Evolutionary conservation across 2,888 invertebrate genomes (phyloP).

Genomic region (Rapana venosa): DNA sequence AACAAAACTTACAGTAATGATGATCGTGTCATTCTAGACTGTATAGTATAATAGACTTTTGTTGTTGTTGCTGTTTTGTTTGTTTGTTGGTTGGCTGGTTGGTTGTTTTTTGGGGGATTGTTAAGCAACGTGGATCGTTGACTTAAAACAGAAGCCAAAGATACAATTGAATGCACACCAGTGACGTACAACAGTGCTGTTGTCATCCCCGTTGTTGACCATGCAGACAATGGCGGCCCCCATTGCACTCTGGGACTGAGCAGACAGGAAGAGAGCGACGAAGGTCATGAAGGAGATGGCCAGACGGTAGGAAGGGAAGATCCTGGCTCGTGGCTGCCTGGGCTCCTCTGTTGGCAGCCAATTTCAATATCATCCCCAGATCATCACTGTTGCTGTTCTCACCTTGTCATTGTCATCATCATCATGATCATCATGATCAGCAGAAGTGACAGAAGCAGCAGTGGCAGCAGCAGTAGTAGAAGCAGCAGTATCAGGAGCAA

Average conservation of each 20-base stretch:
- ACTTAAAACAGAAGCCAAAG: too few relatives aligned
- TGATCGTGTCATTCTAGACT: too few relatives aligned
- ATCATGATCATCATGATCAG: background rate
- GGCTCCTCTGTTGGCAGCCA: too few relatives aligned
- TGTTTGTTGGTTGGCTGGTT: too few relatives aligned
- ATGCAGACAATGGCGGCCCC: conserved; percentile 28
- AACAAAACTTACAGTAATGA: too few relatives aligned
- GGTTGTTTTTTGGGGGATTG: too few relatives aligned
- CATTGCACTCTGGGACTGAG: background rate
- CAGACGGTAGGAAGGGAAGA: conserved; percentile 26
- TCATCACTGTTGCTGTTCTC: background rate
- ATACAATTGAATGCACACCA: too few relatives aligned
- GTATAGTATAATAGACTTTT: too few relatives aligned
- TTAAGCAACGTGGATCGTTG: too few relatives aligned
- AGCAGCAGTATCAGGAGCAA: too few relatives aligned
- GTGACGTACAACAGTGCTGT: background rate
- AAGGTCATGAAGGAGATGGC: background rate
- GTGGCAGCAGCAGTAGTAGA: background rate
- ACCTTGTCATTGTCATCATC: background rate
- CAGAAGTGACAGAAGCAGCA: background rate
- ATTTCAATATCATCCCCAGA: background rate
- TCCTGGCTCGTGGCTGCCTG: background rate
- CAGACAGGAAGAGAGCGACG: background rate
- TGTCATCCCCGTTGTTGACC: background rate
- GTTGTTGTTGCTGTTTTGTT: too few relatives aligned